Conservation (phyloP, 2,113 vertebrate genomes). For the Hoplias malabaricus region DNA sequence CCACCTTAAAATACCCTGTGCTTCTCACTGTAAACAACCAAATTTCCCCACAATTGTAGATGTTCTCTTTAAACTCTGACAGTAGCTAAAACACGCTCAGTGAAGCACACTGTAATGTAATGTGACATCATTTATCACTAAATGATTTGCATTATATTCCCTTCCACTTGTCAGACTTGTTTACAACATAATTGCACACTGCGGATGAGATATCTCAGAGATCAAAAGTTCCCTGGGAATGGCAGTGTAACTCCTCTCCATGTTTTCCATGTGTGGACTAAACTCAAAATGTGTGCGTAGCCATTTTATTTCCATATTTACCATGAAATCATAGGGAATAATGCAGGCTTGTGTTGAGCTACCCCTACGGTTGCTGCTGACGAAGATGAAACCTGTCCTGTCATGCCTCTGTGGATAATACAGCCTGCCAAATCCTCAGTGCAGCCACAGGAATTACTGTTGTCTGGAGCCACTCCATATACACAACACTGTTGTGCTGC, state of each 20-base stretch:
- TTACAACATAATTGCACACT: background rate
- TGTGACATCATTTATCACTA: too few species aligned
- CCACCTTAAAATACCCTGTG: too few species aligned
- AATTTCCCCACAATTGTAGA: too few species aligned
- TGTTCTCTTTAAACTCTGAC: too few species aligned
- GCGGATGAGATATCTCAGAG: background rate
- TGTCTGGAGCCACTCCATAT: conserved; percentile 32
- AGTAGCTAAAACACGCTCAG: too few species aligned
- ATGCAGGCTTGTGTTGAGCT: conserved; percentile 8
- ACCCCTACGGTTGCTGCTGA: conserved; percentile 7
- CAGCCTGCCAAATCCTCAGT: conserved; percentile 56
- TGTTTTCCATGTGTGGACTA: background rate
- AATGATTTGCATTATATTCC: background rate
- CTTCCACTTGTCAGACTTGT: background rate
- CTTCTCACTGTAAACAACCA: too few species aligned
- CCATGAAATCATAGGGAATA: background rate
- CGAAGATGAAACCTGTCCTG: conserved; percentile 48
- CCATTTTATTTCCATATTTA: background rate
- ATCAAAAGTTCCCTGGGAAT: background rate
- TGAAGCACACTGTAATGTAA: too few species aligned
- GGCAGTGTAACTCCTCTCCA: too few species aligned
- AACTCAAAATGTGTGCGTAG: background rate
- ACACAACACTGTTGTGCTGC: background rate
- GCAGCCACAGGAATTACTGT: conserved; percentile 43
- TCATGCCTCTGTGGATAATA: conserved; percentile 57